Conservation (phyloP, 2,113 vertebrate genomes). For the Petaurus breviceps region DNA sequence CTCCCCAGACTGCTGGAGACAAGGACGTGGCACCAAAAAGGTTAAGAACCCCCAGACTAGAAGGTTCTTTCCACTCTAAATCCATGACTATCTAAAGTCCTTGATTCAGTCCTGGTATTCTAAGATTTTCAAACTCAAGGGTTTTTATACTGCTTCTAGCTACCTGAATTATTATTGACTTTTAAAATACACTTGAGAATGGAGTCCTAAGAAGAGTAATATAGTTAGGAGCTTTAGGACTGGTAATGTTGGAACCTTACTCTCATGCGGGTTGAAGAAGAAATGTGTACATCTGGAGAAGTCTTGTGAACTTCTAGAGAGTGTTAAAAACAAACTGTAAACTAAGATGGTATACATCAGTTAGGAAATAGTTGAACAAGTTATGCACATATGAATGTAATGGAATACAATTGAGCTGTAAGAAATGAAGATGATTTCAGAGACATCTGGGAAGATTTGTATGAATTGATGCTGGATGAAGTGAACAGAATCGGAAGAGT, state of each 20-base stretch:
- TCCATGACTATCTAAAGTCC: background rate
- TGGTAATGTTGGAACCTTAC: background rate
- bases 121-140: background rate
- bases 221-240: background rate
- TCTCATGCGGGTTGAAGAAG: background rate
- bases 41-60: background rate
- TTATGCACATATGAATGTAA: background rate
- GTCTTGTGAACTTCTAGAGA: background rate
- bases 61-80: background rate
- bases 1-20: background rate
- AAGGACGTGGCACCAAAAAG: background rate
- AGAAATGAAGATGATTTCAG: background rate
- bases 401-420: background rate
- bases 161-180: background rate
- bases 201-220: background rate
- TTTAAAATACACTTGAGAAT: background rate
- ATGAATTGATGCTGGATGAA: background rate
- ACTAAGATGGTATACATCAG: background rate
- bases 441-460: background rate
- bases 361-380: background rate
- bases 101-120: background rate
- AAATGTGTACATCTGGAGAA: background rate
- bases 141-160: background rate
- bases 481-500: background rate
- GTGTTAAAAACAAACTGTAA: background rate